phyloP scores from a whole-genome alignment of 2,113 vertebrate genomes.

The Trochalopteron elliotii region DNA sequence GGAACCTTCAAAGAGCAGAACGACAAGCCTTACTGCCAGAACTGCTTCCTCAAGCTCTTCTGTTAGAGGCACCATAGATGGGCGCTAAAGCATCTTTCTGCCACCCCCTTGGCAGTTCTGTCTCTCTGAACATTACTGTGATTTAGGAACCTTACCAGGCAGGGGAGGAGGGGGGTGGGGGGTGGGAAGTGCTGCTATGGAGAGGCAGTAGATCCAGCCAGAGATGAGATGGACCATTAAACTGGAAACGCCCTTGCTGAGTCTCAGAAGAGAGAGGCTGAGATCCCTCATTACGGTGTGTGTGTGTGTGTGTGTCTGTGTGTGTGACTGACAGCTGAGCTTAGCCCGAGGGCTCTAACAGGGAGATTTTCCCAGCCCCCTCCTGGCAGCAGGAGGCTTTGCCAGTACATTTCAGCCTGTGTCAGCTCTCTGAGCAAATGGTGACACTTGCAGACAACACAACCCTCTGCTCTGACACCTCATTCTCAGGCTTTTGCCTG shows the following conservation, averaged over 20 bases:
- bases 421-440: neutral
- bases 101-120: constrained; percentile 40
- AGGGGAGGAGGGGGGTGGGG: neutral
- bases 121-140: constrained; percentile 59
- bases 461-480: neutral
- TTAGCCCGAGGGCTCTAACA: neutral
- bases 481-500: neutral
- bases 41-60: constrained; percentile 98
- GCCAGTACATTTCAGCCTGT: neutral
- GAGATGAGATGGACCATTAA: constrained; percentile 32
- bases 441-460: neutral
- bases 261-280: constrained; percentile 33
- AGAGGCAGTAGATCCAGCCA: constrained; percentile 39
- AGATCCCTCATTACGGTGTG: neutral
- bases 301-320: neutral
- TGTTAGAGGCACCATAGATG: constrained; percentile 77
- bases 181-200: neutral
- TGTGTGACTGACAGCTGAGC: constrained; percentile 10
- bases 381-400: neutral
- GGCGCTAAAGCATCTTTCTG: constrained; percentile 38
- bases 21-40: constrained; percentile 98
- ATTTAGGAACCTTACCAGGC: constrained; percentile 34
- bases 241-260: constrained; percentile 58
- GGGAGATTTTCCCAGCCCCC: neutral
- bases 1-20: constrained; percentile 99